phyloP scores from a whole-genome alignment of 2,113 vertebrate genomes.

The Xiphophorus maculatus region DNA sequence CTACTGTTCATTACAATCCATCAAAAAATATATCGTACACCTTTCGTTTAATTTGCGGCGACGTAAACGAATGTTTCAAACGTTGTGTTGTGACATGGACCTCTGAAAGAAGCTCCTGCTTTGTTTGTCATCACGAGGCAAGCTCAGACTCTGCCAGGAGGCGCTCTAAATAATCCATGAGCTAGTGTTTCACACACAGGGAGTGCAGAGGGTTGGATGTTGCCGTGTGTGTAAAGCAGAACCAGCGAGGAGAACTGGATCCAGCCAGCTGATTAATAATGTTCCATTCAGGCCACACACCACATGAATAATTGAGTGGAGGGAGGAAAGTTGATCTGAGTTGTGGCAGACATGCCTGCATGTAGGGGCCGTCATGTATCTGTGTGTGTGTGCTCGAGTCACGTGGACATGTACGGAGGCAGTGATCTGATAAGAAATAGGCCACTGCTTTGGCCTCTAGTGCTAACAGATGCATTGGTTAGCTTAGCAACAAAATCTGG shows the following conservation, averaged over 20 bases:
- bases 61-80: not conserved
- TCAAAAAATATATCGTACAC: not conserved
- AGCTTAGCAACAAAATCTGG: constrained; percentile 21
- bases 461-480: constrained; percentile 13
- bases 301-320: constrained; percentile 78
- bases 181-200: constrained; percentile 58
- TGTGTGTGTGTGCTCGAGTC: not conserved
- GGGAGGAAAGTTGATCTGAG: constrained; percentile 73
- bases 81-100: not conserved
- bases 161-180: constrained; percentile 61
- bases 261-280: constrained; percentile 74
- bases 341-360: constrained; percentile 40
- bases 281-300: constrained; percentile 68
- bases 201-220: constrained; percentile 25
- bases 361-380: constrained; percentile 13
- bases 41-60: not conserved
- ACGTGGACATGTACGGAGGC: constrained; percentile 2
- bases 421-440: constrained; percentile 38
- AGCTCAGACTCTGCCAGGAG: constrained; percentile 34
- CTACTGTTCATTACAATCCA: not conserved
- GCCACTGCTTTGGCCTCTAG: constrained; percentile 7
- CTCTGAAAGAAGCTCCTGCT: constrained; percentile 14
- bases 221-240: constrained; percentile 46
- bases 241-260: constrained; percentile 72
- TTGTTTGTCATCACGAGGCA: constrained; percentile 38